Percentiles rank a stretch among this genome's conserved stretches.
These are phyloP conservation scores for Stegana nigrithorax DNA, from an alignment of 2,888 invertebrate genomes.

Conservation along the genomic window DNA sequence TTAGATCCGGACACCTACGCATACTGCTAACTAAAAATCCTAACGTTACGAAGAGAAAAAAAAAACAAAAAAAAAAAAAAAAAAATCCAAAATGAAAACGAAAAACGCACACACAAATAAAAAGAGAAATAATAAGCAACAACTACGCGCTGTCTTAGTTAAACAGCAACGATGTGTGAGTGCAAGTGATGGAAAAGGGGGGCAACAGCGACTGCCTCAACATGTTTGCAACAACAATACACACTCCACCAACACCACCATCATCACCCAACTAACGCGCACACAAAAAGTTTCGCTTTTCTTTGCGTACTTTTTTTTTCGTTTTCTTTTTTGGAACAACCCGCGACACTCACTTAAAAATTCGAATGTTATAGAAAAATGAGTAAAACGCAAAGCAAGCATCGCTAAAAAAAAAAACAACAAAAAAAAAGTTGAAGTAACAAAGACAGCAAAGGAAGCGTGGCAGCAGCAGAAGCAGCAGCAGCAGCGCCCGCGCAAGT, in stretches of 20 bases:
- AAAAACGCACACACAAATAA: no score
- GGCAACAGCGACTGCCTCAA: slow-evolving; percentile 7
- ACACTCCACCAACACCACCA: slow-evolving; percentile 7
- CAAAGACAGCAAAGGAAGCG: background rate
- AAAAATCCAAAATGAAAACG: no score
- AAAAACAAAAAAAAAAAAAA: no score
- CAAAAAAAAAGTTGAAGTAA: slow-evolving; percentile 16
- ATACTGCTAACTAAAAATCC: no score
- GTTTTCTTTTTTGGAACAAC: slow-evolving; percentile 15
- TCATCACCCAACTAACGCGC: slow-evolving; percentile 5
- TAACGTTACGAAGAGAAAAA: no score
- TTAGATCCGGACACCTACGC: background rate
- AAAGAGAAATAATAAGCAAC: slow-evolving; percentile 29
- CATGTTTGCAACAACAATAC: background rate
- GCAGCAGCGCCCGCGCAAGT: background rate
- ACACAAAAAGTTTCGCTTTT: background rate
- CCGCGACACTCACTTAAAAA: slow-evolving; percentile 52
- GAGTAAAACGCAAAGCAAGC: slow-evolving; percentile 50
- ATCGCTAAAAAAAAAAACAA: slow-evolving; percentile 13
- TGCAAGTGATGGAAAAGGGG: slow-evolving; percentile 4
- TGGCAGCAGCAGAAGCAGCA: background rate
- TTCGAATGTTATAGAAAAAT: slow-evolving; percentile 58
- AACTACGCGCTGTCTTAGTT: background rate
- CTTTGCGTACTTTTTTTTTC: slow-evolving; percentile 16
- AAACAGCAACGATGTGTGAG: no score